Conservation (phyloP, 2,888 invertebrate species). For the Sarcophaga carnaria region DNA sequence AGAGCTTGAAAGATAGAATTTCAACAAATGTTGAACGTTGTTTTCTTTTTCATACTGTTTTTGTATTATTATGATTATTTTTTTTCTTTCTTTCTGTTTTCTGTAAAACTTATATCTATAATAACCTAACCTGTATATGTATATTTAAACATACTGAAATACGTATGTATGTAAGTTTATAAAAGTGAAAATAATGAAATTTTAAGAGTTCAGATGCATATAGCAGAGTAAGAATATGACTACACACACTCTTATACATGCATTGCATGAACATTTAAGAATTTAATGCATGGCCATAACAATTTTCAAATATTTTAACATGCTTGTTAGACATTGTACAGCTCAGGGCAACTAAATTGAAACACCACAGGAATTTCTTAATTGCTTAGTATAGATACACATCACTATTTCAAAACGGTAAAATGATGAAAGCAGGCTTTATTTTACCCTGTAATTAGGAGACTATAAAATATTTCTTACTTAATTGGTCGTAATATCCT, state of each 20-base stretch:
- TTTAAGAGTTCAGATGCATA: constrained; percentile 15
- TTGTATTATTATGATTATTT: neutral
- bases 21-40: constrained; percentile 25
- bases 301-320: constrained; percentile 45
- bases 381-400: neutral
- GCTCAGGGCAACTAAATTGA: neutral
- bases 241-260: neutral
- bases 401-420: too few species aligned
- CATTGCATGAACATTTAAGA: neutral
- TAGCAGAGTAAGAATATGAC: neutral
- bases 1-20: constrained; percentile 24
- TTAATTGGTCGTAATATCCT: too few species aligned
- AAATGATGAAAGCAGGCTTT: too few species aligned
- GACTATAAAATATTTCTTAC: too few species aligned
- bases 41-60: neutral
- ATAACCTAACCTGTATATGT: neutral
- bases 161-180: neutral
- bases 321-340: constrained; percentile 21
- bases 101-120: neutral
- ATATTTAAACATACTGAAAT: neutral
- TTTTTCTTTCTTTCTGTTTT: neutral
- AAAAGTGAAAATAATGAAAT: constrained; percentile 2
- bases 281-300: constrained; percentile 27
- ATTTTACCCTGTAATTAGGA: too few species aligned
- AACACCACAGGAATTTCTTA: neutral